Conservation (phyloP, 2,113 vertebrate genomes). For the Burhinus oedicnemus region DNA sequence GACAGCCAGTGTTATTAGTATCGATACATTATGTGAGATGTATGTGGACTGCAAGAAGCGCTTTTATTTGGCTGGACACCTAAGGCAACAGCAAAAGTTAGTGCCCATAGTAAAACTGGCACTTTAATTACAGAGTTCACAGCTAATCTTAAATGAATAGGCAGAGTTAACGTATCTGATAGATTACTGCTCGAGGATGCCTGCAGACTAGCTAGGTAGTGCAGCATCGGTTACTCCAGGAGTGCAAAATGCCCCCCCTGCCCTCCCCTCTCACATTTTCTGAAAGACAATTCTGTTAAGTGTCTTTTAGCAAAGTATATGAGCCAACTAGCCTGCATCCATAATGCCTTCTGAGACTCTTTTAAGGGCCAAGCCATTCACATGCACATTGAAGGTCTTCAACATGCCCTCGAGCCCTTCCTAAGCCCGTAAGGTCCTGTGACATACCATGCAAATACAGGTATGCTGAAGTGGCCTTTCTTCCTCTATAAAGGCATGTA, state of each 20-base stretch:
- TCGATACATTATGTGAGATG: background rate
- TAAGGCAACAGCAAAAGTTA: background rate
- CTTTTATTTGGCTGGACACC: background rate
- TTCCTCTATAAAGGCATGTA: background rate
- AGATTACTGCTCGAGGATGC: background rate
- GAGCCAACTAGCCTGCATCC: background rate
- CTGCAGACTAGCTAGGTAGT: background rate
- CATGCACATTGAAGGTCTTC: background rate
- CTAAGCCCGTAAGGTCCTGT: background rate
- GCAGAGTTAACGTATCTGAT: background rate
- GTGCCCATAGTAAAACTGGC: background rate
- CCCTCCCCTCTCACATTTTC: background rate
- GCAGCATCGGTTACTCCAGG: background rate
- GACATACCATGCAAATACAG: background rate
- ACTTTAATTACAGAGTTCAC: background rate
- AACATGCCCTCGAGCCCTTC: background rate
- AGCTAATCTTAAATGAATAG: background rate
- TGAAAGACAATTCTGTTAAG: background rate
- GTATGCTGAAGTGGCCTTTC: background rate
- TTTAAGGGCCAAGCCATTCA: background rate
- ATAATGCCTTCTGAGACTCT: background rate
- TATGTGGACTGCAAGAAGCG: background rate
- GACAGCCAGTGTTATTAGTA: accelerated
- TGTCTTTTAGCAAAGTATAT: background rate
- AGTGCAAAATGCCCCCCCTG: background rate